Evolutionary conservation across 2,113 vertebrate species (phyloP), one percentile per base, ranked within the genome.

Genomic region (Zosterops hypoxanthus): DNA sequence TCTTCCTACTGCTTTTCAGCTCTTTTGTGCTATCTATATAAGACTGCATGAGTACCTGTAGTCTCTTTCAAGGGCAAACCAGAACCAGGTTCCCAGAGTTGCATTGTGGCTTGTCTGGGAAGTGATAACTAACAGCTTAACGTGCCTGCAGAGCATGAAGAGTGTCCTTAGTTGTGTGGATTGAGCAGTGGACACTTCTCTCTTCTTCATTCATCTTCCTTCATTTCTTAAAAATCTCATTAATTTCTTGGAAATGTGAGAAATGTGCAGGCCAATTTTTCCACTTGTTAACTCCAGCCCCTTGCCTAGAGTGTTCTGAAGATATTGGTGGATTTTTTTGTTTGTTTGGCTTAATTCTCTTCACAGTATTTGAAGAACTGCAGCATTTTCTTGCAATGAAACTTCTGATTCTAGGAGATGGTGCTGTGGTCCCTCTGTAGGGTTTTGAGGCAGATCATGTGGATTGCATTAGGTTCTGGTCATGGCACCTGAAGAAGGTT

Each of bases 131-230:
- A 41, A 22, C 16, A 64, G 44, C 1, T 42, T n/a, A 64, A 71
- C 0, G 0, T 68, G 26, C 29, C 57, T 63, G 31, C 33, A 60
- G 71, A 36, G 5, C 26, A 2, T 5, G 34, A 42, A 82, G 31
- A 55, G 8, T 22, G 22, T 68, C 55, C 57, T 88, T 14, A 31
- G 31, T 31, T 88, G 39, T 19, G 16, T 47, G 50, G 46, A 41
- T 21, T 41, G n/a, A 86, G 25, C 39, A n/a, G 28, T 0, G 2
- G 34, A 52, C 8, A 12, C 14, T 49, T 77, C 39, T 55, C 12
- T 57, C 78, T 65, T 31, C 41, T 84, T 39, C 1, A 1, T 3
- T 0, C 0, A 14, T 69, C 13, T 76, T 82, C 21, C 57, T 82
- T 79, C 19, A 44, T 34, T 87, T 77, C 61, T 82, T 60, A 24